Percentiles rank a stretch among this genome's conserved stretches.
Conservation (phyloP, 2,113 vertebrate genomes). For the Phalacrocorax brasilianus region DNA sequence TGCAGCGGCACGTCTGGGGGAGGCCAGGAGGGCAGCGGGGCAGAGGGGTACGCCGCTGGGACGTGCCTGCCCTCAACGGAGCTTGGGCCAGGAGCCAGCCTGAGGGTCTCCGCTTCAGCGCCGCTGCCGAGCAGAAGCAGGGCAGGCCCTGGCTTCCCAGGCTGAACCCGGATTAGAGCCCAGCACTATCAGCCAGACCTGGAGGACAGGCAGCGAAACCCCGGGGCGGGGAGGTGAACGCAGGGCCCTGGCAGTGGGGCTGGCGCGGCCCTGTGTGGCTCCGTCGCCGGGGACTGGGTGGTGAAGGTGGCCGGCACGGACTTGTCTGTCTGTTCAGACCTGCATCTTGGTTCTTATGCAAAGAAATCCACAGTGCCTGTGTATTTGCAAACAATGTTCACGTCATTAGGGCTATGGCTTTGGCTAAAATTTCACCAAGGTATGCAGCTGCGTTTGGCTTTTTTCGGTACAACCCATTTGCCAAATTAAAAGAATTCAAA, state of each 20-base stretch:
- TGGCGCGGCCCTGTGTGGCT: neutral
- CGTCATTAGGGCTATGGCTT: neutral
- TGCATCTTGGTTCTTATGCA: neutral
- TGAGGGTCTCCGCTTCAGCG: neutral
- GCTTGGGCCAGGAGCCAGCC: neutral
- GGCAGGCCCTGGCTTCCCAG: neutral
- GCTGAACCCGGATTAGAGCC: neutral
- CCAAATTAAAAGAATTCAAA: neutral
- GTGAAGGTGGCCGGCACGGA: neutral
- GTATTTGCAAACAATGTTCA: neutral
- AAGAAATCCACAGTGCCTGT: neutral
- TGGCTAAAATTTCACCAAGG: neutral
- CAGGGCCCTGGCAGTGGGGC: neutral
- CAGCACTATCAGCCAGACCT: neutral
- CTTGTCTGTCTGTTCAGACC: neutral
- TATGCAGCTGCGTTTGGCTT: neutral
- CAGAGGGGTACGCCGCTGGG: neutral
- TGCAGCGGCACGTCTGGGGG: rapidly evolving
- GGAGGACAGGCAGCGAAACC: neutral
- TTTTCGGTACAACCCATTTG: neutral
- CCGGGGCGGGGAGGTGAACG: neutral
- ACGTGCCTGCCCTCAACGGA: neutral
- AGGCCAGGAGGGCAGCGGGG: neutral
- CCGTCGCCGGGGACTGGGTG: neutral
- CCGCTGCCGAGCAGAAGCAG: rapidly evolving